Evolutionary conservation across 2,888 invertebrate species (phyloP).

Genomic region (Dicyrtomina minuta): DNA sequence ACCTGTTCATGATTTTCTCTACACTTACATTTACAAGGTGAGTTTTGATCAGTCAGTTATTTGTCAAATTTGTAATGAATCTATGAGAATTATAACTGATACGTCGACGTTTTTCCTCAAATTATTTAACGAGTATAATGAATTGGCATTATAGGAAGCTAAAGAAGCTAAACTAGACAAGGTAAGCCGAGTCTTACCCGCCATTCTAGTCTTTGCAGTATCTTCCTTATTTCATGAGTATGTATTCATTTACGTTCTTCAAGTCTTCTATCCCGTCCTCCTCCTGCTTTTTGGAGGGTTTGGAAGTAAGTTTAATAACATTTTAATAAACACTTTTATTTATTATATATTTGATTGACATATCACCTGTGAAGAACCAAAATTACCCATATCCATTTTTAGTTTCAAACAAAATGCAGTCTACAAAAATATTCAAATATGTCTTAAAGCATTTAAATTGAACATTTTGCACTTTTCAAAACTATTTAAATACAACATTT

Average conservation of each 20-base stretch:
- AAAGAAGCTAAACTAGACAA: conserved; percentile 30
- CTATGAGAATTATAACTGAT: too few relatives aligned
- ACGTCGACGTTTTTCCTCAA: too few relatives aligned
- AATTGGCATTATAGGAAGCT: conserved; percentile 34
- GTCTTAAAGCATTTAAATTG: too few relatives aligned
- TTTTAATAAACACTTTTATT: too few relatives aligned
- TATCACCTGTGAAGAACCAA: too few relatives aligned
- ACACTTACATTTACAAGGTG: conserved; percentile 67
- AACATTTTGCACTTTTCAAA: too few relatives aligned
- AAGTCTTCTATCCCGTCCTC: conserved; percentile 84
- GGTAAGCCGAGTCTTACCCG: conserved; percentile 58
- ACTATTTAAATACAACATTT: too few relatives aligned
- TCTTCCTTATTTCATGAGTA: conserved; percentile 88
- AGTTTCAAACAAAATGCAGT: too few relatives aligned
- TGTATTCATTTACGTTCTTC: conserved; percentile 72
- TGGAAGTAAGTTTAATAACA: conserved; percentile 31
- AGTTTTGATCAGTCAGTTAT: not conserved
- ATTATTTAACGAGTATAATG: too few relatives aligned
- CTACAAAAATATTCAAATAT: too few relatives aligned
- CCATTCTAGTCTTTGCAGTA: conserved; percentile 69
- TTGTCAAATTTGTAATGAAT: too few relatives aligned
- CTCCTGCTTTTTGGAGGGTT: conserved; percentile 66
- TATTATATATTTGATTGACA: not conserved
- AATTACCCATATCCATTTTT: too few relatives aligned
- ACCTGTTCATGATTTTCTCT: conserved; percentile 90